phyloP scores from a whole-genome alignment of 2,888 invertebrate species.

The Plagodis pulveraria region DNA sequence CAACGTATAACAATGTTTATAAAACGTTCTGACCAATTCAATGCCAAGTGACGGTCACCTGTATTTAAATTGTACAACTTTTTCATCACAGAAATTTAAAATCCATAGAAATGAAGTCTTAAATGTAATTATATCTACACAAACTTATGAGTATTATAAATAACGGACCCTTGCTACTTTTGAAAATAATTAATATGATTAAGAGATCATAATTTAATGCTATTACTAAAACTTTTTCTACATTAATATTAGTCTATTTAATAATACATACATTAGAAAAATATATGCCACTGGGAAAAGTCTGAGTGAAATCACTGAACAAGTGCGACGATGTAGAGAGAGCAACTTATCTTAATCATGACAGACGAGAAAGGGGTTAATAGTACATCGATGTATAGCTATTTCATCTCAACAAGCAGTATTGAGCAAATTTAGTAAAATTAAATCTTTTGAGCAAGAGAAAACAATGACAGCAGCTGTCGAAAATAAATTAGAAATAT shows the following conservation, averaged over 20 bases:
- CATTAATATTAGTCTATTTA: conserved; percentile 79
- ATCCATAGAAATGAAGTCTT: conserved; percentile 57
- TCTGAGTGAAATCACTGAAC: conserved; percentile 56
- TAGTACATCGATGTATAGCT: conserved; percentile 18
- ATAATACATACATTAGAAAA: conserved; percentile 72
- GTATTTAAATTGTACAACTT: conserved; percentile 42
- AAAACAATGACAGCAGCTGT: conserved; percentile 72
- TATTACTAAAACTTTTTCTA: conserved; percentile 76
- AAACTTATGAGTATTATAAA: conserved; percentile 85
- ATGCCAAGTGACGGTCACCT: conserved; percentile 38
- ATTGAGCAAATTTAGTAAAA: conserved; percentile 83
- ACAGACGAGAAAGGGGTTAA: conserved; percentile 15
- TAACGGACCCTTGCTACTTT: conserved; percentile 72
- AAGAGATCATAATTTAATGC: conserved; percentile 84
- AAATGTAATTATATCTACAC: conserved; percentile 65
- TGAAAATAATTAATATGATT: conserved; percentile 84
- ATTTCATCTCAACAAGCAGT: conserved; percentile 52
- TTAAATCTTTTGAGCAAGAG: conserved; percentile 79
- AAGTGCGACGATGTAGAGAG: conserved; percentile 47
- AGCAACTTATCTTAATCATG: conserved; percentile 22
- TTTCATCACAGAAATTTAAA: conserved; percentile 61
- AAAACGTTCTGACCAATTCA: conserved; percentile 32
- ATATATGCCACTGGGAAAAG: conserved; percentile 73
- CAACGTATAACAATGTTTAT: conserved; percentile 33
- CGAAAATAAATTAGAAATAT: conserved; percentile 59